Percentiles rank a stretch among this genome's conserved stretches.
Conservation (phyloP, 1,140 invertebrate genomes). For the Melitaea cinxia region DNA sequence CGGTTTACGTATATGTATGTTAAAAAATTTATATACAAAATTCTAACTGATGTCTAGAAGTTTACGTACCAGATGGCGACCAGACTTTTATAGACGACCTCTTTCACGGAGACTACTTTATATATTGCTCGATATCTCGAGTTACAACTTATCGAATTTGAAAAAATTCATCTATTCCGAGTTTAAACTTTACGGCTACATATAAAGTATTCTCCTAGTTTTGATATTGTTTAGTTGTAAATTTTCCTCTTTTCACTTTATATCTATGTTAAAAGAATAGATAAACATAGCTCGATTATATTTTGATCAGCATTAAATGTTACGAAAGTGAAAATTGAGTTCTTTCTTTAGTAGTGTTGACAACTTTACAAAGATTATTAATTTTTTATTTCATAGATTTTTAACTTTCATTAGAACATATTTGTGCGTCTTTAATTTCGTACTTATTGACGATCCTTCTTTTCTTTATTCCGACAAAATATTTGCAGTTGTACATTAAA, state of each 20-base stretch:
- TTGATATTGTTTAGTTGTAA: neutral
- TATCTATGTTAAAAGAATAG: too few species aligned
- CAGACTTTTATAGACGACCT: neutral
- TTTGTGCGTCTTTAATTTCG: too few species aligned
- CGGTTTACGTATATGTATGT: neutral
- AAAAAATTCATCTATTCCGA: neutral
- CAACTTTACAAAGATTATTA: too few species aligned
- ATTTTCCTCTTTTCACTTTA: too few species aligned
- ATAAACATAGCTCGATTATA: neutral
- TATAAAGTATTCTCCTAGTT: neutral
- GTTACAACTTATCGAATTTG: neutral
- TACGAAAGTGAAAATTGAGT: slow-evolving; percentile 1
- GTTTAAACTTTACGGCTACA: neutral
- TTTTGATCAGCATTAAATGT: neutral
- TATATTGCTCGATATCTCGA: neutral
- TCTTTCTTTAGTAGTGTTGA: neutral
- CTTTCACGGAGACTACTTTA: neutral
- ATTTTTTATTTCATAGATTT: too few species aligned
- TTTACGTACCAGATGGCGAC: neutral
- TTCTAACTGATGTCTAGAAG: neutral
- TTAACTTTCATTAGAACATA: too few species aligned
- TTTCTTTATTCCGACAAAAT: too few species aligned
- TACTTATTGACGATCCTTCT: too few species aligned
- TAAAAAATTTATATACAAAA: neutral
- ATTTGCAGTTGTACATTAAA: too few species aligned